Conservation (phyloP, 2,113 vertebrate species). For the Neopipo cinnamomea region DNA sequence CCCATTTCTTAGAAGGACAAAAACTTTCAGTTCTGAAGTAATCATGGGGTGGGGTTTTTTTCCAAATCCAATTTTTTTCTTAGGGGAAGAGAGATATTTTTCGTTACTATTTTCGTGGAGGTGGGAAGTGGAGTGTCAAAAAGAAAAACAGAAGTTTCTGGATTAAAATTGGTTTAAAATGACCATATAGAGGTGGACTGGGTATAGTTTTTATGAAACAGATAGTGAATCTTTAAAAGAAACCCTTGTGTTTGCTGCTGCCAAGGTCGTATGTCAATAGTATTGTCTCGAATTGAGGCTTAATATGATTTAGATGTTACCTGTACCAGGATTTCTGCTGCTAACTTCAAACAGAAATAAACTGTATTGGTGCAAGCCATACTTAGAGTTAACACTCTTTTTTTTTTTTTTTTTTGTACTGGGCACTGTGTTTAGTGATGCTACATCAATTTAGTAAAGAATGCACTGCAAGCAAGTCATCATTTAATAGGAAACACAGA, state of each 20-base stretch:
- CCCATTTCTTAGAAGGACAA: background rate
- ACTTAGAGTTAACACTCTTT: background rate
- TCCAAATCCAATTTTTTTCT: background rate
- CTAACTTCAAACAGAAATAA: background rate
- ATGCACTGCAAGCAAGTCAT: background rate
- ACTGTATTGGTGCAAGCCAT: background rate
- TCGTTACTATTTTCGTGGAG: background rate
- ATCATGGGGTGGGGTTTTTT: background rate
- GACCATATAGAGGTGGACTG: background rate
- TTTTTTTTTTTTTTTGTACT: background rate
- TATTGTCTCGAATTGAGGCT: background rate
- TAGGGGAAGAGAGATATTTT: background rate
- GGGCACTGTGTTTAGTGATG: background rate
- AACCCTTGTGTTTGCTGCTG: background rate
- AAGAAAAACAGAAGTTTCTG: background rate
- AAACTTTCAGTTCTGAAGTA: background rate
- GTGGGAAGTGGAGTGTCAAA: background rate
- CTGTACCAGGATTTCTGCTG: background rate
- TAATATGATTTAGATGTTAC: background rate
- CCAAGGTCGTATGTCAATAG: background rate
- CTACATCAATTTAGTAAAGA: background rate
- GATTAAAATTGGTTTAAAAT: background rate
- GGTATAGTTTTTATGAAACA: background rate
- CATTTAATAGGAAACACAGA: background rate
- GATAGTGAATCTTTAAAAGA: background rate